phyloP scores from a whole-genome alignment of 2,888 invertebrate genomes.

The Pseudanteris insignis region DNA sequence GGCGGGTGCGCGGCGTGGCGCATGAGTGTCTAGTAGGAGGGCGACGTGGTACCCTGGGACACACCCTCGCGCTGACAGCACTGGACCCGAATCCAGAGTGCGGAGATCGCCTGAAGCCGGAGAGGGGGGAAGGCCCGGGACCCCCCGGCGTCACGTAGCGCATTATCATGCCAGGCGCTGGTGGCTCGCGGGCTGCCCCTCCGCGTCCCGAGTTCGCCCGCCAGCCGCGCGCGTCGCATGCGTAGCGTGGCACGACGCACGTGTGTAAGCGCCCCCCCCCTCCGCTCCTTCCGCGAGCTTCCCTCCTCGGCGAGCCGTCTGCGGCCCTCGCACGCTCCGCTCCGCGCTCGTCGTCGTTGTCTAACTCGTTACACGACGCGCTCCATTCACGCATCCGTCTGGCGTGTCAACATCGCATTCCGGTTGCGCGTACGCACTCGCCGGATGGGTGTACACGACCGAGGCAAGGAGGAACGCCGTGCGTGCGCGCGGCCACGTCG shows the following conservation, averaged over 20 bases:
- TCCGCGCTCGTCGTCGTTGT: too few relatives aligned
- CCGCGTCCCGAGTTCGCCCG: constrained; percentile 8
- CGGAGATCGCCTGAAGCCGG: constrained; percentile 31
- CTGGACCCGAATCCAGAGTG: constrained; percentile 36
- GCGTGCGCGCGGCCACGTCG: background rate
- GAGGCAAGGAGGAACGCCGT: constrained; percentile 5
- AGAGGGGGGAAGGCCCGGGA: constrained; percentile 29
- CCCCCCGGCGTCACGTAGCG: constrained; percentile 31
- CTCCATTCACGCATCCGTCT: constrained; percentile 31
- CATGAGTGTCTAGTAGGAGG: too few relatives aligned
- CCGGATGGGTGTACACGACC: constrained; percentile 29
- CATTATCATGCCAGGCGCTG: constrained; percentile 37
- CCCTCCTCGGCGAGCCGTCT: too few relatives aligned
- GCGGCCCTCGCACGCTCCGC: too few relatives aligned
- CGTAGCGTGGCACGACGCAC: constrained; percentile 35
- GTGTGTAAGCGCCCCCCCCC: constrained; percentile 22
- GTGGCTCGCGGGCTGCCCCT: constrained; percentile 15
- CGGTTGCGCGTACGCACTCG: constrained; percentile 29
- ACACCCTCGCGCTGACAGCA: too few relatives aligned
- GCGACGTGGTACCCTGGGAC: too few relatives aligned
- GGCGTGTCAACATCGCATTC: constrained; percentile 16
- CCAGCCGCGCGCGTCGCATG: constrained; percentile 23
- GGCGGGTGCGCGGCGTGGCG: too few relatives aligned
- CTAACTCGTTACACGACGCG: constrained; percentile 9
- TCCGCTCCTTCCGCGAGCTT: too few relatives aligned